Evolutionary conservation across 2,888 invertebrate species (phyloP).

Genomic region (Pherbina coryleti): DNA sequence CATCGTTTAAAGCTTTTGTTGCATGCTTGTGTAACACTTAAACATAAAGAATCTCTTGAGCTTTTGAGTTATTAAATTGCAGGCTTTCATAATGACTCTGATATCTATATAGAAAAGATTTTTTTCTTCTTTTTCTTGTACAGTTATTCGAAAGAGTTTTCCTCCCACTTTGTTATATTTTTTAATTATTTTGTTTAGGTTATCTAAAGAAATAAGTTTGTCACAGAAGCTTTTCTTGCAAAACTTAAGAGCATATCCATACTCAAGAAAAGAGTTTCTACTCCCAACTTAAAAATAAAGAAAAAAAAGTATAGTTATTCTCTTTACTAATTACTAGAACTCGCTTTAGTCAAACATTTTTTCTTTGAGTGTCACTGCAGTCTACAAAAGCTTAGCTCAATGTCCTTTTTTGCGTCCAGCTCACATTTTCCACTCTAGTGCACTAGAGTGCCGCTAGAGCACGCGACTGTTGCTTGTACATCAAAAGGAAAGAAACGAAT

Average conservation of each 20-base stretch:
- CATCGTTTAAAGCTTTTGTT: too few species aligned
- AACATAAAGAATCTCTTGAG: too few species aligned
- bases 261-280: too few species aligned
- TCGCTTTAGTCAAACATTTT: too few species aligned
- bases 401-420: slow-evolving; percentile 2
- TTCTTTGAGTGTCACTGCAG: not conserved
- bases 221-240: too few species aligned
- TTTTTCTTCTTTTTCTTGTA: too few species aligned
- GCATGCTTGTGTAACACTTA: too few species aligned
- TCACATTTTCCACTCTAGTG: not conserved
- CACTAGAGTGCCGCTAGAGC: not conserved
- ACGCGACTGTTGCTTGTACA: not conserved
- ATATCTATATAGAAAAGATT: not conserved
- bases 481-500: not conserved
- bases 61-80: not conserved
- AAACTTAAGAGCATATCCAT: not conserved
- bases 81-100: not conserved
- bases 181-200: too few species aligned
- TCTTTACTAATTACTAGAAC: too few species aligned
- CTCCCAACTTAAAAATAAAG: too few species aligned
- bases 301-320: too few species aligned
- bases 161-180: not conserved
- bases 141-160: not conserved
- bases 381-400: slow-evolving; percentile 1
- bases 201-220: too few species aligned